phyloP scores from a whole-genome alignment of 1,140 invertebrate genomes.

The Dreissena polymorpha region DNA sequence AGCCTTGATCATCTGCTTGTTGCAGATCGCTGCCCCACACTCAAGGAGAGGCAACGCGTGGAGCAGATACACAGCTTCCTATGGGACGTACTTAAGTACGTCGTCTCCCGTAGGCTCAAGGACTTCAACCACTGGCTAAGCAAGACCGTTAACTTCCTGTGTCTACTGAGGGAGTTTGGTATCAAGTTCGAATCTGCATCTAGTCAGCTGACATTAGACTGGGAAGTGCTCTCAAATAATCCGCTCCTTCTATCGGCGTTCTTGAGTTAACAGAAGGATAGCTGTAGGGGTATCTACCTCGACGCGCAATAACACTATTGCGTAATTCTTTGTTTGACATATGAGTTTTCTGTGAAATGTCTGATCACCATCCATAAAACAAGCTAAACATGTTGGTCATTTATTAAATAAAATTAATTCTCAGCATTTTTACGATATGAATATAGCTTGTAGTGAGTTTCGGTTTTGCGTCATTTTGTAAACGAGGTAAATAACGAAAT shows the following conservation, averaged over 20 bases:
- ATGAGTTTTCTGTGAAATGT: too few species aligned
- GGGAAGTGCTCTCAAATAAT: slow-evolving; percentile 28
- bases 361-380: too few species aligned
- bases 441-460: too few species aligned
- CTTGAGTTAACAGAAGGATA: slow-evolving; percentile 19
- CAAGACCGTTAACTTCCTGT: slow-evolving; percentile 37
- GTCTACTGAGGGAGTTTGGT: slow-evolving; percentile 42
- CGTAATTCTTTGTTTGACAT: too few species aligned
- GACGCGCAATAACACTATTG: too few species aligned
- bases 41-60: background rate
- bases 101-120: background rate
- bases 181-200: slow-evolving; percentile 33
- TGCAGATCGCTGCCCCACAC: slow-evolving; percentile 28
- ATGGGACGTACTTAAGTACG: slow-evolving; percentile 26
- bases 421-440: too few species aligned
- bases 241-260: slow-evolving; percentile 30
- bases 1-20: background rate
- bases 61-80: slow-evolving; percentile 36
- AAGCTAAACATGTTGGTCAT: too few species aligned
- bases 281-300: too few species aligned
- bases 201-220: slow-evolving; percentile 16
- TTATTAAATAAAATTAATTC: too few species aligned
- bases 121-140: slow-evolving; percentile 42
- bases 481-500: too few species aligned
- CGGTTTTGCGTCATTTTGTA: too few species aligned